Conservation (phyloP, 2,888 invertebrate genomes). For the Plagodis pulveraria region DNA sequence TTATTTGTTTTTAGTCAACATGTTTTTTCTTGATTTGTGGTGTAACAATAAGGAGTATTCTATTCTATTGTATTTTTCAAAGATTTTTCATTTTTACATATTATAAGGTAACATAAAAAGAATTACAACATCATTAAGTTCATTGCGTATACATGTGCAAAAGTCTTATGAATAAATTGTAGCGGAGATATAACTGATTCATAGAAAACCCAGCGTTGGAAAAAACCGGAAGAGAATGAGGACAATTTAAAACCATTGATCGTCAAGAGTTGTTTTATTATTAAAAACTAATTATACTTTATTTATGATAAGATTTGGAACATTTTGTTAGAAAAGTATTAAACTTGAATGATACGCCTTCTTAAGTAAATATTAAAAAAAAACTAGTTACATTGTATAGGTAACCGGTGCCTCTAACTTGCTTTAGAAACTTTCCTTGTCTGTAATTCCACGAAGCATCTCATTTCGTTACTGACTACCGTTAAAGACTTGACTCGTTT, state of each 20-base stretch:
- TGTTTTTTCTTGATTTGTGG: too few relatives aligned
- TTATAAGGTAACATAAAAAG: too few relatives aligned
- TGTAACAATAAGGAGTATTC: too few relatives aligned
- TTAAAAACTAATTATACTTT: too few relatives aligned
- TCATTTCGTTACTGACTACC: slow-evolving; percentile 3
- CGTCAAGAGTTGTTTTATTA: background rate
- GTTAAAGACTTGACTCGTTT: slow-evolving; percentile 34
- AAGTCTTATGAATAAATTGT: slow-evolving; percentile 1
- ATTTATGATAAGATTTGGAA: too few relatives aligned
- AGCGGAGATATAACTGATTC: slow-evolving; percentile 7
- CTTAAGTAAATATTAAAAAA: too few relatives aligned
- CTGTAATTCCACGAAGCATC: slow-evolving; percentile 20
- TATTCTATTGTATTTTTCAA: too few relatives aligned
- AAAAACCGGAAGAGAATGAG: slow-evolving; percentile 15
- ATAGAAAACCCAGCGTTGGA: slow-evolving; percentile 5
- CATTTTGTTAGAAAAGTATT: too few relatives aligned
- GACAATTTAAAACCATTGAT: slow-evolving; percentile 1
- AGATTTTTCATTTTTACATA: too few relatives aligned
- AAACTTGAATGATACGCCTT: too few relatives aligned
- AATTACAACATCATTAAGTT: background rate
- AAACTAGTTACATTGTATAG: too few relatives aligned
- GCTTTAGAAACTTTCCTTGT: background rate
- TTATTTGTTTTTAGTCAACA: too few relatives aligned
- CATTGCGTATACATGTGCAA: background rate
- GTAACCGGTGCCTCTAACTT: background rate